phyloP scores from a whole-genome alignment of 2,797 vertebrate species.

The Tadarida brasiliensis region DNA sequence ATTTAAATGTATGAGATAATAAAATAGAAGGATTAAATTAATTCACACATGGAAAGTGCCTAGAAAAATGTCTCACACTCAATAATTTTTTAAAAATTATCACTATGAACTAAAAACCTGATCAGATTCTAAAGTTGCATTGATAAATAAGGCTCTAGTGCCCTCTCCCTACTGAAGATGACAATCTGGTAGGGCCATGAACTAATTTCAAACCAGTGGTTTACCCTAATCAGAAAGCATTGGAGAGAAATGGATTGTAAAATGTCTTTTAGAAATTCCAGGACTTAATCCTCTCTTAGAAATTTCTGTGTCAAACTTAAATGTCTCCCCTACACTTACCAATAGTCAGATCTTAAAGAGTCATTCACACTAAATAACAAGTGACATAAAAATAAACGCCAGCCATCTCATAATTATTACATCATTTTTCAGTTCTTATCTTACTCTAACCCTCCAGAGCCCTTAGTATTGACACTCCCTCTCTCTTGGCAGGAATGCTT shows the following conservation, averaged over 20 bases:
- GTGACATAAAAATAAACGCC: not conserved
- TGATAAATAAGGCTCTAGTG: not conserved
- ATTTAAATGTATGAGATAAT: not conserved
- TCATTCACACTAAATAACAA: constrained; percentile 33
- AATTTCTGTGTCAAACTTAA: constrained; percentile 20
- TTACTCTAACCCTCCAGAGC: not conserved
- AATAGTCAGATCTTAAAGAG: not conserved
- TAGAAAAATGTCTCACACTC: not conserved
- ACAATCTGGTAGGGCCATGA: not conserved
- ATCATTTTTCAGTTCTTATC: constrained; percentile 1
- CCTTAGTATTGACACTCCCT: not conserved
- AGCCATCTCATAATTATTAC: not conserved
- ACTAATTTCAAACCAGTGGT: not conserved
- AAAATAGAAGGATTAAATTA: not conserved
- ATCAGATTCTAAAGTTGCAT: not conserved
- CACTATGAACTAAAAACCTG: constrained; percentile 11
- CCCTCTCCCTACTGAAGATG: not conserved
- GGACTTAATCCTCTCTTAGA: not conserved
- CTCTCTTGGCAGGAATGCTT: not conserved
- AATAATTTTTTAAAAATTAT: not conserved
- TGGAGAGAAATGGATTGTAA: not conserved
- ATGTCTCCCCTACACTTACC: not conserved
- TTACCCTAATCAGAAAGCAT: not conserved
- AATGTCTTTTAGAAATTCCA: constrained; percentile 13
- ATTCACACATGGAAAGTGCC: not conserved